Evolutionary conservation across 2,113 vertebrate genomes (phyloP).

Genomic region (Hemicordylus capensis): DNA sequence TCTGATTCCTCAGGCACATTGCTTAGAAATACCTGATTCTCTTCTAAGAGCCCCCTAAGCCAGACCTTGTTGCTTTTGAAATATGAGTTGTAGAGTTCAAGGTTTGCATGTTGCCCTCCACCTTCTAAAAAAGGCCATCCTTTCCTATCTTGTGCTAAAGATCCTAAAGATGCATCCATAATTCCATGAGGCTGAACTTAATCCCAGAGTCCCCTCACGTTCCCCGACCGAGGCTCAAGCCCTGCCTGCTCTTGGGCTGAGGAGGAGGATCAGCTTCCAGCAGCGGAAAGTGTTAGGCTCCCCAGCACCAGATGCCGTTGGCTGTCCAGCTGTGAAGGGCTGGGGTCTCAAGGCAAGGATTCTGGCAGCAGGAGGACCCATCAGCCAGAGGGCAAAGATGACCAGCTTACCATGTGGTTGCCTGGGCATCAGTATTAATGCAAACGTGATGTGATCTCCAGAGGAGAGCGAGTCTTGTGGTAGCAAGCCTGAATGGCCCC

Average conservation of each 20-base stretch:
- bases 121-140: conserved; percentile 2
- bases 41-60: not conserved
- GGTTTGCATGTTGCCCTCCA: not conserved
- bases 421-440: no score
- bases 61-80: conserved; percentile 28
- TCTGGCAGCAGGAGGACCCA: not conserved
- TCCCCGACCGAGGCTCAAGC: not conserved
- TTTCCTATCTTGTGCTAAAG: not conserved
- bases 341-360: not conserved
- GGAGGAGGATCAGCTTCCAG: not conserved
- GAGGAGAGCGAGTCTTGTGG: no score
- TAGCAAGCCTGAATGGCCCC: no score
- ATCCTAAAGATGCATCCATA: not conserved
- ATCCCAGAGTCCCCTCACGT: not conserved
- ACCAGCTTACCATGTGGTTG: no score
- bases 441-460: no score
- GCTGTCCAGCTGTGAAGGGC: not conserved
- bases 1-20: not conserved
- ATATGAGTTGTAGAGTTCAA: not conserved
- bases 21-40: not conserved
- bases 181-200: no score
- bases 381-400: no score
- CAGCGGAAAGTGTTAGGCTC: not conserved
- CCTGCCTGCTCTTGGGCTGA: not conserved
- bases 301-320: not conserved